A percentile compares a stretch with the other conserved stretches of the same genome.
Conservation (phyloP, 2,113 vertebrate genomes). For the Ophiodon elongatus region DNA sequence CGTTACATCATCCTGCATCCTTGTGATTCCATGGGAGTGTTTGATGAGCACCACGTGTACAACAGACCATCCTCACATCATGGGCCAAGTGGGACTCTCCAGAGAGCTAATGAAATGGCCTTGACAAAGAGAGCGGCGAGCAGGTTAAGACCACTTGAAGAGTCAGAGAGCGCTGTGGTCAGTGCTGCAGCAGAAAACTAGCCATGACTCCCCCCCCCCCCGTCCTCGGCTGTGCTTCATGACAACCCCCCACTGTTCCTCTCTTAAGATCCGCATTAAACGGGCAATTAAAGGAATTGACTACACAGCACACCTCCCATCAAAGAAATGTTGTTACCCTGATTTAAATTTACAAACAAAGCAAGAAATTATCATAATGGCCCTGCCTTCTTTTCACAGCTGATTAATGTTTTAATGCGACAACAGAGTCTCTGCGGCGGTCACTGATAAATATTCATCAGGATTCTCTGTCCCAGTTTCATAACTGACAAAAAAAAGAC, state of each 20-base stretch:
- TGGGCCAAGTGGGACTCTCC: not conserved
- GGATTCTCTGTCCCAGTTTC: conserved; percentile 46
- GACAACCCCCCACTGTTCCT: conserved; percentile 21
- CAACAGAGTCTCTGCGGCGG: conserved; percentile 34
- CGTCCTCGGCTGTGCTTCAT: conserved; percentile 14
- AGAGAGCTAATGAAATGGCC: not conserved
- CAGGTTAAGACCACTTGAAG: not conserved
- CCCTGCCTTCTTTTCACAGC: conserved; percentile 39
- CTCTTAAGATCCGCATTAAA: conserved; percentile 12
- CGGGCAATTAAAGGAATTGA: conserved; percentile 21
- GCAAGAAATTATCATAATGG: conserved; percentile 41
- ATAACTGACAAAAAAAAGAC: conserved; percentile 27
- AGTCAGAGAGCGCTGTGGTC: not conserved
- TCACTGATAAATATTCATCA: conserved; percentile 59
- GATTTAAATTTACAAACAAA: conserved; percentile 58
- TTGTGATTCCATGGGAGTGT: not conserved
- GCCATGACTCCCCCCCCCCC: not conserved
- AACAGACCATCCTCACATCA: not conserved
- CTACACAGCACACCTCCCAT: conserved; percentile 33
- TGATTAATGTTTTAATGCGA: conserved; percentile 60
- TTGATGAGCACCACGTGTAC: not conserved
- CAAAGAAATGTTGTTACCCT: conserved; percentile 37
- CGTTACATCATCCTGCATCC: not conserved
- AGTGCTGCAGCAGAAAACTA: conserved; percentile 9
- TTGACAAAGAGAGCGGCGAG: not conserved